Base-by-base conservation (phyloP, 2,888 invertebrate genomes). In the Pachydiplax longipennis region DNA sequence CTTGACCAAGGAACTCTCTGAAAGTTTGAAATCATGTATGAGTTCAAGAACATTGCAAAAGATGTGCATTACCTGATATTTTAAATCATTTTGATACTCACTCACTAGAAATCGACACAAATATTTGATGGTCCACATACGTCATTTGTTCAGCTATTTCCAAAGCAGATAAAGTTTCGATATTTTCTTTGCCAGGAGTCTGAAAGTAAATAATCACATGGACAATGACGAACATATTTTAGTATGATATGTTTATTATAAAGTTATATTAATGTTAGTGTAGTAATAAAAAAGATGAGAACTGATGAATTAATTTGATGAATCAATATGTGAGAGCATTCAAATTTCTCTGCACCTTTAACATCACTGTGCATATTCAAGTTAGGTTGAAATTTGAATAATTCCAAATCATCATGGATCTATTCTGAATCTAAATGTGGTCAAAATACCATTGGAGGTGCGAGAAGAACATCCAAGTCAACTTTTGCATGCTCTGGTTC, bases 101-200 rank as follows among this genome's bases (percentile, higher is more conserved):
- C 98, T 98, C 98, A 97, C 98, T 98, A 81, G 97, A 95, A 92
- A 98, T 97, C 13, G 97, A 96, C 91, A 97, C 95, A 94, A 98
- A 98, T 92, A 98, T 98, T 93, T 98, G 97, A 93, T 98, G 98
- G 93, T 98, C 98, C 92, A 98, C 94, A 93, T 97, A 98, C 0
- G 98, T 98, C 96, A 98, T 96, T 93, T 98, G 98, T 93, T 98
- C 98, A 0, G 98, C 98, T 91, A 98, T 97, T 94, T 98, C 98
- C 73, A 98, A 94, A 0, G 98, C 98, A 35, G 98, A 98, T 22
- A 98, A 93, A 0, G 97, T 97, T 93, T 98, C 98, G 91, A 98
- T 97, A 92, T 95, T 97, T 93, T 98, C 98, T 93, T 96, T 97
- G 90, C 96, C 97, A 90, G 97, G 96, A 80, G 95, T 94, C 98